Evolutionary conservation across 2,113 vertebrate genomes (phyloP), one percentile per base, ranked within the genome.

Genomic region (Heterochromis multidens): DNA sequence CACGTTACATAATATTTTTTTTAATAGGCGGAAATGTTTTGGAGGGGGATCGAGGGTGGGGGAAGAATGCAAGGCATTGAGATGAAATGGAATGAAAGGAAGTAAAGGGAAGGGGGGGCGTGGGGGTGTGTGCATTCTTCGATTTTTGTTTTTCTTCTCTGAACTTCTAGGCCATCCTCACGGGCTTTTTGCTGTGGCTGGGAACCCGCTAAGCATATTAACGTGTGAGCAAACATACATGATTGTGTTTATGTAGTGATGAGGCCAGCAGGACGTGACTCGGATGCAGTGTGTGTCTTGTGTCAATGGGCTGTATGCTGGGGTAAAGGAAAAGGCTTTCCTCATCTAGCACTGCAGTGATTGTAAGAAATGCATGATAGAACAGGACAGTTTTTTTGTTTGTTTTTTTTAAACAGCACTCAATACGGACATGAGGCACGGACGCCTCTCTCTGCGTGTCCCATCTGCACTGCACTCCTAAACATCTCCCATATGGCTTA

Each of bases 21-120:
- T 89, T 81, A 89, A 80, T 89, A 88, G 86, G 88, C 94, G 95
- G 95, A 96, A 96, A 95, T 96, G 93, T 95, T 95, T 96, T 94
- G 84, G 76, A 87, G 92, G 89, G 92, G 92, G 86, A 76, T 40
- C 1, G 31, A 60, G 83, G 84, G 89, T 33, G 86, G 59, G 85
- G 67, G 43, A 65, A 37, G 54, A 65, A 83, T 91, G 81, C 79
- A 85, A 85, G 83, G 88, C 87, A 61, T 79, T 2, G 83, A 90
- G 86, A 90, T 87, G 90, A 90, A 84, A 83, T 83, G 84, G 67
- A 85, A 79, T 54, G 85, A 87, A 49, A 87, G 80, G 79, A 83
- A 91, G 80, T 62, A 61, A 78, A 79, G 76, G 27, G 40, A 14
- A 0, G 13, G 19, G 11, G 2, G 27, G 79, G 87, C n/a, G n/a